A percentile compares a stretch with the other conserved stretches of the same genome.
These are phyloP conservation scores for Dryomyza anilis DNA, from an alignment of 2,888 invertebrate genomes.

Conservation along the genomic window DNA sequence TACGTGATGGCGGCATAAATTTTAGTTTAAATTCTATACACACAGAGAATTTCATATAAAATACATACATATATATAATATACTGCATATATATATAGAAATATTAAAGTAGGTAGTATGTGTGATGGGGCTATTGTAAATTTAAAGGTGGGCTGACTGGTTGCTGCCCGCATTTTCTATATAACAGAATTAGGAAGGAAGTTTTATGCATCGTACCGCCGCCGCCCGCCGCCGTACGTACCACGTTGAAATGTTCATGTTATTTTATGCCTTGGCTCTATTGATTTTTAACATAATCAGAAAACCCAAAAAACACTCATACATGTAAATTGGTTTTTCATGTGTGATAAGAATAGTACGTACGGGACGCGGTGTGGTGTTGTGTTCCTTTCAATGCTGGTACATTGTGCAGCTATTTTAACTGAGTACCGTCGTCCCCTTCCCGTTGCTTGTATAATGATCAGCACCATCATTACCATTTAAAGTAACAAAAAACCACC, in stretches of 20 bases:
- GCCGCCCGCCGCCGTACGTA: neutral
- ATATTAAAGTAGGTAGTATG: neutral
- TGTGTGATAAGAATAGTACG: slow-evolving; percentile 4
- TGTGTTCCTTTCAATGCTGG: no score
- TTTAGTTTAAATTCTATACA: slow-evolving; percentile 20
- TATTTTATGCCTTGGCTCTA: slow-evolving; percentile 46
- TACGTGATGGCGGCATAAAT: slow-evolving; percentile 16
- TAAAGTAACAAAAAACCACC: no score
- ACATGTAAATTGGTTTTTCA: neutral
- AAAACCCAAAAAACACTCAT: slow-evolving; percentile 39
- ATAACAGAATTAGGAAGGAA: neutral
- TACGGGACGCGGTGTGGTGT: neutral
- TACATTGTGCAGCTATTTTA: no score
- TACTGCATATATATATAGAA: slow-evolving; percentile 5
- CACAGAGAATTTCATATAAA: no score
- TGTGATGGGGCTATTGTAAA: slow-evolving; percentile 2
- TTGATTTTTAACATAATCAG: slow-evolving; percentile 59
- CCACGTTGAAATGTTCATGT: slow-evolving; percentile 15
- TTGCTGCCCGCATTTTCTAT: no score
- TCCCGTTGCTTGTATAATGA: no score
- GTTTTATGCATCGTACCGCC: no score
- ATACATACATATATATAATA: slow-evolving; percentile 22
- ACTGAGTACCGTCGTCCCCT: no score
- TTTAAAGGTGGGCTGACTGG: no score
- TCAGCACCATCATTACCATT: no score